Evolutionary conservation across 2,888 invertebrate species (phyloP).

Genomic region (Cosmorhoe ocellata): DNA sequence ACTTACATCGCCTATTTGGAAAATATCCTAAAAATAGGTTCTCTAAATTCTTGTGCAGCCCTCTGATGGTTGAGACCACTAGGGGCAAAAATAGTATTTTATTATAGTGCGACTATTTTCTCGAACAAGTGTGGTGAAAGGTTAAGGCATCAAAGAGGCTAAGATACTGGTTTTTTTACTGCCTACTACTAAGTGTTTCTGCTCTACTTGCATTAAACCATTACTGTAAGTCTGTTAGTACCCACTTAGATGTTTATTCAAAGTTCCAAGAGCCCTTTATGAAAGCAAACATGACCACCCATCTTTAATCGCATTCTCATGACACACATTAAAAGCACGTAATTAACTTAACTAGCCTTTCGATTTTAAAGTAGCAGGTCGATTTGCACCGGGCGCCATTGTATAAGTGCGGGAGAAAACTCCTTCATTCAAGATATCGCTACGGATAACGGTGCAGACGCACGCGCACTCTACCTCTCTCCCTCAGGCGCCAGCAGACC

Average conservation of each 20-base stretch:
- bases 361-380: constrained; percentile 70
- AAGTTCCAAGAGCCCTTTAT: constrained; percentile 25
- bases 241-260: constrained; percentile 14
- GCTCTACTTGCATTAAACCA: constrained; percentile 22
- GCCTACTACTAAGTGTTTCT: too few relatives aligned
- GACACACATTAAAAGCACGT: constrained; percentile 47
- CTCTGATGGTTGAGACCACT: too few relatives aligned
- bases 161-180: too few relatives aligned
- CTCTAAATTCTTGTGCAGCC: too few relatives aligned
- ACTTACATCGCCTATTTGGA: too few relatives aligned
- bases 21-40: too few relatives aligned
- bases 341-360: constrained; percentile 69
- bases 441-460: constrained; percentile 78
- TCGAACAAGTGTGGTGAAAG: too few relatives aligned
- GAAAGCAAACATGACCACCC: constrained; percentile 39
- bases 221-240: too few relatives aligned
- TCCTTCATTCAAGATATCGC: constrained; percentile 81
- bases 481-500: constrained; percentile 34
- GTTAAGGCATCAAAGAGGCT: too few relatives aligned
- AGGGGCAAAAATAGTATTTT: too few relatives aligned
- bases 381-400: constrained; percentile 66
- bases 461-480: constrained; percentile 56
- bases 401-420: constrained; percentile 81
- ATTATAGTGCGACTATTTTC: too few relatives aligned
- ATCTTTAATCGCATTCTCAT: constrained; percentile 37